Percentiles rank a stretch among this genome's conserved stretches.
Evolutionary conservation across 2,888 invertebrate species (phyloP).

Genomic region (Cerastis rubricosa): DNA sequence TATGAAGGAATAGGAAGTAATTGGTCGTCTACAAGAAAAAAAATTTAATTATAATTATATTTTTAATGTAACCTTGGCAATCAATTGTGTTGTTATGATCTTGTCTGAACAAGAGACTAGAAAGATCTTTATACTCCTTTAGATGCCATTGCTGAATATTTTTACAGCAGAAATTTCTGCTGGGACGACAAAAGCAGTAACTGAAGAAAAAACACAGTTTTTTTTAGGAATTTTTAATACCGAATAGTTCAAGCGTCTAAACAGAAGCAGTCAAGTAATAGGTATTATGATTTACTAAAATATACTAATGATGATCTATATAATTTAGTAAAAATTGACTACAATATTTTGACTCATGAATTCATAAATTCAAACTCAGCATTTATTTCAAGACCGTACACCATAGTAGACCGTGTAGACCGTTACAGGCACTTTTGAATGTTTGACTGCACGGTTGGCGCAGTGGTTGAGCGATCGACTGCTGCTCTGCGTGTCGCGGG

Average conservation of each 20-base stretch:
- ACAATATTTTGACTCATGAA: neutral
- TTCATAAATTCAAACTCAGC: neutral
- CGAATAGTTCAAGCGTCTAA: neutral
- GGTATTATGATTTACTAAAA: neutral
- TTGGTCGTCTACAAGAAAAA: neutral
- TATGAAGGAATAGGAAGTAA: constrained; percentile 15
- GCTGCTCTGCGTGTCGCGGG: too few species aligned
- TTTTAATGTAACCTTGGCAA: neutral
- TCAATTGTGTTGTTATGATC: neutral
- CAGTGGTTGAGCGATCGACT: too few species aligned
- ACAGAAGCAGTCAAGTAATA: constrained; percentile 14
- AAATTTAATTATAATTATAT: neutral
- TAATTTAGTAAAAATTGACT: neutral
- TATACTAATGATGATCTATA: constrained; percentile 1
- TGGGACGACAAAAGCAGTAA: neutral
- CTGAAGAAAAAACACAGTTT: neutral
- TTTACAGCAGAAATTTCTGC: neutral
- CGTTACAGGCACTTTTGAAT: too few species aligned
- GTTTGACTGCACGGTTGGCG: too few species aligned
- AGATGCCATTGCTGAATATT: neutral
- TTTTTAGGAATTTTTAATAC: neutral
- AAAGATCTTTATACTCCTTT: neutral
- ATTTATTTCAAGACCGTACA: too few species aligned
- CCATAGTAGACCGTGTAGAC: too few species aligned
- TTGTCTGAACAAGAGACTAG: neutral